phyloP scores from a whole-genome alignment of 2,113 vertebrate genomes.

The Athene cunicularia region DNA sequence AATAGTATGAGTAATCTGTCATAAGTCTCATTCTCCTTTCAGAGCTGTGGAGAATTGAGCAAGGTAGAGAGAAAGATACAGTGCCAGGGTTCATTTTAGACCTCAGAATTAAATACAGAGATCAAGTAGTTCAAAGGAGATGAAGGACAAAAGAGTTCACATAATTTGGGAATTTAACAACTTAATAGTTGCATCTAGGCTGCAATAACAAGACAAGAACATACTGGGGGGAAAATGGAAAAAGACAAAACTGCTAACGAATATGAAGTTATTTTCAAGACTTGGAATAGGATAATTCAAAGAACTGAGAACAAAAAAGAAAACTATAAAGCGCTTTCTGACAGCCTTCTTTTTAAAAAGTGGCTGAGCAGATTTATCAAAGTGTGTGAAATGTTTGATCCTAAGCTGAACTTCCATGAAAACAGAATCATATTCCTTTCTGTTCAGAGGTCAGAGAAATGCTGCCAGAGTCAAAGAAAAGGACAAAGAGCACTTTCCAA shows the following conservation, averaged over 20 bases:
- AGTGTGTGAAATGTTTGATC: constrained; percentile 43
- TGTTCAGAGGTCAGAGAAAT: not conserved
- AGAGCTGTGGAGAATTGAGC: constrained; percentile 36
- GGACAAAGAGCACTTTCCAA: not conserved
- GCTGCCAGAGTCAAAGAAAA: not conserved
- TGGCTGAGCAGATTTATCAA: constrained; percentile 30
- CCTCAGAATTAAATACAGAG: constrained; percentile 50
- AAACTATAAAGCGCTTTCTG: not conserved
- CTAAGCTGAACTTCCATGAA: constrained; percentile 37
- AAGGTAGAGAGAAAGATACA: constrained; percentile 4
- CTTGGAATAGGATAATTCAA: constrained; percentile 19
- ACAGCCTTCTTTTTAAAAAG: not conserved
- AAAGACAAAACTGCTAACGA: not conserved
- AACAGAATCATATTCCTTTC: constrained; percentile 22
- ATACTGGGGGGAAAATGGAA: not conserved
- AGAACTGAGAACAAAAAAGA: constrained; percentile 26
- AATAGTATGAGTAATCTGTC: constrained; percentile 33
- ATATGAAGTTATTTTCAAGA: constrained; percentile 33
- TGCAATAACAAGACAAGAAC: constrained; percentile 19
- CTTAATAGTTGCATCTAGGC: not conserved
- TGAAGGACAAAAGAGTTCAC: not conserved
- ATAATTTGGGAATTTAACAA: not conserved
- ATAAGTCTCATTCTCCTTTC: constrained; percentile 24
- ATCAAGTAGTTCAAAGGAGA: constrained; percentile 46
- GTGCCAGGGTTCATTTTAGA: not conserved